Evolutionary conservation across 2,113 vertebrate genomes (phyloP), one percentile per base, ranked within the genome.

Genomic region (Rhinopithecus roxellana): DNA sequence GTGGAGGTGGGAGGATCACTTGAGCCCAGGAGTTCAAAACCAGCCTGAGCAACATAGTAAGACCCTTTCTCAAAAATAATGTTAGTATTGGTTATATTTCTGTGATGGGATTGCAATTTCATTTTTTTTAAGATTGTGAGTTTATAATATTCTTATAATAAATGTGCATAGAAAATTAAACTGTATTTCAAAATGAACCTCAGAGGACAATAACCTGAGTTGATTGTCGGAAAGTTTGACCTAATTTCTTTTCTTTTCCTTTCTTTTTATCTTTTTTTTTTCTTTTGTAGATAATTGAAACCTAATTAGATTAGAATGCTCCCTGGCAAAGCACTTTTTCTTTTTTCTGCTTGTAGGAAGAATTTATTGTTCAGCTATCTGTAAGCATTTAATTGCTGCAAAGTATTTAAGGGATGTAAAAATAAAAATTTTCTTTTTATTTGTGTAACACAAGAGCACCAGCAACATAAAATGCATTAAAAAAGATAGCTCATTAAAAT

Each of bases 251-350:
- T 35, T 69, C 67, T 69, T 69, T 69, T 69, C 32, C 32, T 69
- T 69, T 35, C 30, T 17, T 69, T 35, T 27, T 61, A 32, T 64
- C 27, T 30, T 30, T 30, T 13, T 95, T 78, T 95, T 93, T 55
- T 75, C 48, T 90, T 94, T 95, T 93, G n/a, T 57, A 89, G 82
- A 86, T 95, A 97, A 97, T 94, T 98, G 89, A 95, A 96, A 90
- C 78, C 89, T 97, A 96, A 55, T 55, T 55, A 50, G 48, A 96
- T 98, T 98, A 92, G 95, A 95, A 96, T 67, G 91, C 10, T 96
- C 48, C 32, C n/a, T 85, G 70, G 45, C 52, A 90, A 92, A 93
- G 50, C 12, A 87, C 52, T 69, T 95, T 92, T 92, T 40, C 77
- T 23, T 78, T 94, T 80, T 90, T 52, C 64, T 96, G 50, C 67